phyloP scores from a whole-genome alignment of 1,140 invertebrate genomes.

The Bombus sylvicola region DNA sequence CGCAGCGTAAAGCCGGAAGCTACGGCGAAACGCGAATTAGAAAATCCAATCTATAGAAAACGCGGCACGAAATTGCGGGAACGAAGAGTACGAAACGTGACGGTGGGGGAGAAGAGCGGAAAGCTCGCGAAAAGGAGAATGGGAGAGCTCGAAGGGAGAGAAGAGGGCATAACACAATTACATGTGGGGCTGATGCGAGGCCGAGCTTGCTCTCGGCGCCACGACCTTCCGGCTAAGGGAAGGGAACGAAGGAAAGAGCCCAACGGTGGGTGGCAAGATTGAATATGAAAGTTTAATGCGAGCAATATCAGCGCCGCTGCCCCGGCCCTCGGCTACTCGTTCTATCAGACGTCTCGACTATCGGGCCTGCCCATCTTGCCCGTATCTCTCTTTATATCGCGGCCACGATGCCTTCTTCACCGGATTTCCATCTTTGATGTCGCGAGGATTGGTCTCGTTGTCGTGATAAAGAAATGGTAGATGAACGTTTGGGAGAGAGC shows the following conservation, averaged over 20 bases:
- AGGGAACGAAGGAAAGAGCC: slow-evolving; percentile 50
- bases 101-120: slow-evolving; percentile 19
- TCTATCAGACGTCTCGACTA: slow-evolving; percentile 71
- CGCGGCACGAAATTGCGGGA: slow-evolving; percentile 47
- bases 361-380: slow-evolving; percentile 65
- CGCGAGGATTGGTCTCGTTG: slow-evolving; percentile 22
- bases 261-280: slow-evolving; percentile 77
- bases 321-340: slow-evolving; percentile 65
- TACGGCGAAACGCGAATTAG: slow-evolving; percentile 61
- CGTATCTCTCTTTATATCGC: slow-evolving; percentile 66
- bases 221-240: slow-evolving; percentile 48
- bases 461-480: neutral
- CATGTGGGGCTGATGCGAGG: slow-evolving; percentile 74
- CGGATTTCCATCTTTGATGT: slow-evolving; percentile 60
- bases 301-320: slow-evolving; percentile 77
- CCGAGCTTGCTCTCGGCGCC: slow-evolving; percentile 62
- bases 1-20: neutral
- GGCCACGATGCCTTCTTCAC: slow-evolving; percentile 26
- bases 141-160: slow-evolving; percentile 35
- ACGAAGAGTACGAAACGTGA: slow-evolving; percentile 37
- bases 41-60: slow-evolving; percentile 71
- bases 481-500: neutral
- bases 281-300: slow-evolving; percentile 81
- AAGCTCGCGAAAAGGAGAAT: slow-evolving; percentile 25
- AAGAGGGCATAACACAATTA: slow-evolving; percentile 78